Evolutionary conservation across 2,797 vertebrate species (phyloP).

Genomic region (Enteromius mattozi): DNA sequence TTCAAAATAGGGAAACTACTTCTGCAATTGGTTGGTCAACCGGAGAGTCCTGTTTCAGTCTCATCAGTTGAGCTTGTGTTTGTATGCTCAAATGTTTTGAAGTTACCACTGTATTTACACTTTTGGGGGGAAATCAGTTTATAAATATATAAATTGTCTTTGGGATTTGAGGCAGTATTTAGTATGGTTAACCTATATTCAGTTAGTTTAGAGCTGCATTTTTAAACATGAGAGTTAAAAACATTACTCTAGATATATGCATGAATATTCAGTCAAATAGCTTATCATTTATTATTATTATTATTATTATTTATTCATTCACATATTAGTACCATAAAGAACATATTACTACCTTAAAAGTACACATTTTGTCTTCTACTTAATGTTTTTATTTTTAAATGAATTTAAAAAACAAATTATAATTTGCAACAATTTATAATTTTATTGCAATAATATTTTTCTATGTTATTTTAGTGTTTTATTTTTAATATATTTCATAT

Average conservation of each 20-base stretch:
- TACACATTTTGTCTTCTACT: background rate
- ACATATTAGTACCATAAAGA: background rate
- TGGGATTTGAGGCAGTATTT: background rate
- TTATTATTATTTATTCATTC: background rate
- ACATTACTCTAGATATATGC: background rate
- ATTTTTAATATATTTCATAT: too few species aligned
- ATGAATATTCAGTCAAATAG: background rate
- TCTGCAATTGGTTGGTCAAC: background rate
- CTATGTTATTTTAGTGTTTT: background rate
- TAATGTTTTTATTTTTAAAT: background rate
- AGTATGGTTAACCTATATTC: too few species aligned
- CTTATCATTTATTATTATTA: background rate
- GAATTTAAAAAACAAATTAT: background rate
- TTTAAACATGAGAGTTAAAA: background rate
- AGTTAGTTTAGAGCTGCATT: background rate
- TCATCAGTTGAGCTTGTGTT: background rate
- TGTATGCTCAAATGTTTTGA: slow-evolving; percentile 2
- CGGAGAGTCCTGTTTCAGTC: background rate
- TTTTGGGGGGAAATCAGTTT: background rate
- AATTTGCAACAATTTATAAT: background rate
- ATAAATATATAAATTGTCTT: background rate
- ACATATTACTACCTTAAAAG: background rate
- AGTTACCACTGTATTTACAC: background rate
- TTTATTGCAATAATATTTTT: background rate
- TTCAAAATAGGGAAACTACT: background rate